Percentiles rank a stretch among this genome's conserved stretches.
phyloP scores from a whole-genome alignment of 2,797 vertebrate species.

The Chelidonichthys spinosus region DNA sequence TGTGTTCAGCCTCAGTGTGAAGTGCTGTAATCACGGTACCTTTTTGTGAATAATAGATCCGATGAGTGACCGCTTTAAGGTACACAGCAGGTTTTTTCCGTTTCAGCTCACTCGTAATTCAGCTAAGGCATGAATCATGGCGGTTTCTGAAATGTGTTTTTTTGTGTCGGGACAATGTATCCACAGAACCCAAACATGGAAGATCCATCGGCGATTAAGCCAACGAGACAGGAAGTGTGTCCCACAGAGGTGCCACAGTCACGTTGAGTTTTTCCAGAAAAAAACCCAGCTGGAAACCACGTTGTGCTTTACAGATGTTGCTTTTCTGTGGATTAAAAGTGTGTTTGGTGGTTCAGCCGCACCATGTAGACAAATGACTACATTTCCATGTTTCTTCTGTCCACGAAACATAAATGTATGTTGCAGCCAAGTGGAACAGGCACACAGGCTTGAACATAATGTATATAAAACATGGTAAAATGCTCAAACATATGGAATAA shows the following conservation, averaged over 20 bases:
- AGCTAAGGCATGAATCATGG: slow-evolving; percentile 35
- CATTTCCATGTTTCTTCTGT: background rate
- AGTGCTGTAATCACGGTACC: slow-evolving; percentile 60
- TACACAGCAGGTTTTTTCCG: slow-evolving; percentile 63
- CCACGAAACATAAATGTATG: background rate
- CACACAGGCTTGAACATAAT: background rate
- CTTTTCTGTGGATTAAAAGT: slow-evolving; percentile 4
- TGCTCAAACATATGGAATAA: background rate
- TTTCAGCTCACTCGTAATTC: slow-evolving; percentile 55
- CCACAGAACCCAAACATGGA: slow-evolving; percentile 14
- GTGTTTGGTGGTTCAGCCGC: background rate
- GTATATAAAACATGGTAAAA: background rate
- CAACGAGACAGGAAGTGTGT: slow-evolving; percentile 34
- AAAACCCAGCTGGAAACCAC: slow-evolving; percentile 38
- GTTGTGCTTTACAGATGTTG: slow-evolving; percentile 1
- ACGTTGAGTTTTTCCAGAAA: slow-evolving; percentile 12
- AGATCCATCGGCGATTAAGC: slow-evolving; percentile 31
- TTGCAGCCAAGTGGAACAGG: background rate
- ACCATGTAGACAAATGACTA: slow-evolving; percentile 9
- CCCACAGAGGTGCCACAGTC: slow-evolving; percentile 35
- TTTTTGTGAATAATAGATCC: slow-evolving; percentile 61
- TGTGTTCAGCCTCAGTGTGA: slow-evolving; percentile 52
- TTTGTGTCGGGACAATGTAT: slow-evolving; percentile 57
- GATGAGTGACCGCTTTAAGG: slow-evolving; percentile 56
- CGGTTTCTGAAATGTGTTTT: slow-evolving; percentile 53